Evolutionary conservation across 2,113 vertebrate species (phyloP).

Genomic region (Parotia lawesii): DNA sequence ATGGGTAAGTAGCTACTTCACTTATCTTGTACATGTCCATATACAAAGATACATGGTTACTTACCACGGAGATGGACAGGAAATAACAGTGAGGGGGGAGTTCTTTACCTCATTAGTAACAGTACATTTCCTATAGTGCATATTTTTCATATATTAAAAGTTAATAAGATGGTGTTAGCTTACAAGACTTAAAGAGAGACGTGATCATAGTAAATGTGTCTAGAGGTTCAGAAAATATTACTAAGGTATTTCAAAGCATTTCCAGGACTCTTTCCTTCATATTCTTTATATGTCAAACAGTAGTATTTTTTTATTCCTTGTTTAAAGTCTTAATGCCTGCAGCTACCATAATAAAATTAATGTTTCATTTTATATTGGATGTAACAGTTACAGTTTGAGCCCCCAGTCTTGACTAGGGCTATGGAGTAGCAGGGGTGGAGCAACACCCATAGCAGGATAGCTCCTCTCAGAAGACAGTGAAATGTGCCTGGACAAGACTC

Average conservation of each 20-base stretch:
- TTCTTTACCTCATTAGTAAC: constrained; percentile 50
- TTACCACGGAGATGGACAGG: constrained; percentile 48
- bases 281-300: not conserved
- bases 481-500: constrained; percentile 13
- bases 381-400: not conserved
- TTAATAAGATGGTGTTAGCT: constrained; percentile 47
- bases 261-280: not conserved
- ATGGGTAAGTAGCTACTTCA: constrained; percentile 56
- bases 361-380: not conserved
- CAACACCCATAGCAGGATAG: not conserved
- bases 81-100: constrained; percentile 45
- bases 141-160: constrained; percentile 62
- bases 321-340: not conserved
- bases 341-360: not conserved
- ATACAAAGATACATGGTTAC: constrained; percentile 57
- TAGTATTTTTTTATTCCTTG: not conserved
- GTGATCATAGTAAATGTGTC: not conserved
- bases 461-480: not conserved
- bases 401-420: not conserved
- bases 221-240: not conserved
- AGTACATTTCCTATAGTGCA: constrained; percentile 35
- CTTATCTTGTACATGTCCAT: constrained; percentile 32
- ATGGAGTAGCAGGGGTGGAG: not conserved
- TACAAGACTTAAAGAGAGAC: not conserved
- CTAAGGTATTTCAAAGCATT: not conserved